phyloP scores from a whole-genome alignment of 1,140 invertebrate species.

The Littorina saxatilis region DNA sequence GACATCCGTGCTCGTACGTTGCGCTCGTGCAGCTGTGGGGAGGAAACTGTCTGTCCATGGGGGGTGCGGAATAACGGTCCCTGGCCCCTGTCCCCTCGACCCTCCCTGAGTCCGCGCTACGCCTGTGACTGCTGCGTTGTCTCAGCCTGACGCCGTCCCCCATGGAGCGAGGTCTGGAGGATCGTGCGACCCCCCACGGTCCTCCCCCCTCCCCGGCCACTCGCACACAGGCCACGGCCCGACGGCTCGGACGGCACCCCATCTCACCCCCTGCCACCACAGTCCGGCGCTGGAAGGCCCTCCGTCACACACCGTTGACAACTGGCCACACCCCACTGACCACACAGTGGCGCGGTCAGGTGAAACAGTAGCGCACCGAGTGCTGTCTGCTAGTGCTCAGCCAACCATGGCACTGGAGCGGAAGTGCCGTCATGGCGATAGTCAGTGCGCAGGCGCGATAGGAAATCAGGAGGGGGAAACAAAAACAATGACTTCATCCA shows the following conservation, averaged over 20 bases:
- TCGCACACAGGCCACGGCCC: conserved; percentile 22
- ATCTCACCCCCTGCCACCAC: neutral
- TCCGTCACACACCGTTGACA: neutral
- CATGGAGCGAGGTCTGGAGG: neutral
- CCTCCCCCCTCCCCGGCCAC: conserved; percentile 1
- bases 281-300: neutral
- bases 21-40: conserved; percentile 39
- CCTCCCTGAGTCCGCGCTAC: neutral
- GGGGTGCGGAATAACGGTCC: conserved; percentile 36
- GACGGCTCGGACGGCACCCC: conserved; percentile 34
- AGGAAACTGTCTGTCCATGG: conserved; percentile 32
- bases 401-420: conserved; percentile 13
- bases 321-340: conserved; percentile 3
- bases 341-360: neutral
- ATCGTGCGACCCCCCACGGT: conserved; percentile 13
- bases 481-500: too few relatives aligned
- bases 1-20: conserved; percentile 25
- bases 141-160: neutral
- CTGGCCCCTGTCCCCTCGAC: neutral
- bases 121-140: conserved; percentile 16
- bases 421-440: neutral
- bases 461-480: neutral
- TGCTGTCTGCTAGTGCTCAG: neutral
- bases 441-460: neutral
- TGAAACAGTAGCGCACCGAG: neutral